These are phyloP conservation scores for Melanostoma scalare DNA, from an alignment of 2,888 invertebrate species.

Conservation along the genomic window DNA sequence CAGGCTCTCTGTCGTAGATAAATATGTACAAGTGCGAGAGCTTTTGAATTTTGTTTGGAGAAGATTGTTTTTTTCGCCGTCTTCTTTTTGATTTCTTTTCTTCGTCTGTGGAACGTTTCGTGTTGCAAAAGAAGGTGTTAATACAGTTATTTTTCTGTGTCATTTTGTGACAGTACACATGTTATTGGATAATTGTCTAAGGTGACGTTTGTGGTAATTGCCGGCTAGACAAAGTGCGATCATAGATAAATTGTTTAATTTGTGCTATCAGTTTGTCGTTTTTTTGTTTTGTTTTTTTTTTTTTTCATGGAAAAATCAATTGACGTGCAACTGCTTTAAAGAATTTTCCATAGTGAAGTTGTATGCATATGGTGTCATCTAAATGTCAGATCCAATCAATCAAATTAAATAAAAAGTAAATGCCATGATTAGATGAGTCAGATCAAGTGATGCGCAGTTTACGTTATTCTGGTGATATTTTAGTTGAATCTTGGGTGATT, in stretches of 20 bases:
- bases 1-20: constrained; percentile 26
- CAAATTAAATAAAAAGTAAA: constrained; percentile 18
- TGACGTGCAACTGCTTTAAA: not conserved
- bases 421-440: constrained; percentile 52
- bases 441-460: constrained; percentile 58
- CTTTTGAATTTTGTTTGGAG: constrained; percentile 56
- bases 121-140: constrained; percentile 33
- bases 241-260: constrained; percentile 35
- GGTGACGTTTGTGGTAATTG: constrained; percentile 39
- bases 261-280: not conserved
- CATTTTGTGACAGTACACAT: constrained; percentile 25
- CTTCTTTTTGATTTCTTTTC: constrained; percentile 21
- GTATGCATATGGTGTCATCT: constrained; percentile 14
- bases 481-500: not conserved
- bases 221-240: constrained; percentile 29
- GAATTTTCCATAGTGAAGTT: constrained; percentile 4
- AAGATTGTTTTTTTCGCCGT: constrained; percentile 29
- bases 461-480: constrained; percentile 32
- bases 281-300: constrained; percentile 37
- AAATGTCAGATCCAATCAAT: constrained; percentile 30
- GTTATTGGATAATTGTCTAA: constrained; percentile 26
- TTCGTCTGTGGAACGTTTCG: constrained; percentile 16
- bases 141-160: constrained; percentile 32
- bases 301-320: constrained; percentile 10
- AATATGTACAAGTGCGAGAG: constrained; percentile 14